Percentiles rank a stretch among this genome's conserved stretches.
Evolutionary conservation across 2,888 invertebrate genomes (phyloP).

Genomic region (Ennomos fuscantarius): DNA sequence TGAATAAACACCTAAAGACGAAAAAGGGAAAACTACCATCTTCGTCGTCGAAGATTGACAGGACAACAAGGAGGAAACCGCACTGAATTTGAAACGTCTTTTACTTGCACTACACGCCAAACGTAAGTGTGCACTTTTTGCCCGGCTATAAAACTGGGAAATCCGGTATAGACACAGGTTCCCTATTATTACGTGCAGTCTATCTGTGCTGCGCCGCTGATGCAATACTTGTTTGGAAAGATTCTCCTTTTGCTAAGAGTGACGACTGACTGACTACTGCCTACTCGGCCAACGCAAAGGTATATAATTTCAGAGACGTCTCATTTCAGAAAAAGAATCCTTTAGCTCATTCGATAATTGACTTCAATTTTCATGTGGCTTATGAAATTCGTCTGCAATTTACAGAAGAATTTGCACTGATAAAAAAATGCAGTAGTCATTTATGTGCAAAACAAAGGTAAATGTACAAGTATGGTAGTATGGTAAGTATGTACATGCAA

Average conservation of each 20-base stretch:
- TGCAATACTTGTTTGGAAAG: slow-evolving; percentile 29
- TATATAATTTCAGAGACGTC: background rate
- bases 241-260: slow-evolving; percentile 22
- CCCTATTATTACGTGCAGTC: slow-evolving; percentile 37
- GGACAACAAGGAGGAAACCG: slow-evolving; percentile 37
- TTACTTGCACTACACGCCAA: slow-evolving; percentile 27
- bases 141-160: slow-evolving; percentile 49
- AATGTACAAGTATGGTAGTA: no score
- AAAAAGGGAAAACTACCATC: slow-evolving; percentile 29
- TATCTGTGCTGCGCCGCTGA: slow-evolving; percentile 23
- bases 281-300: slow-evolving; percentile 7
- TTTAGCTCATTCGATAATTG: no score
- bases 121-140: slow-evolving; percentile 39
- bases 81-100: slow-evolving; percentile 31
- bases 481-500: no score
- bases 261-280: background rate
- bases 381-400: no score
- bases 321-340: no score
- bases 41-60: slow-evolving; percentile 32
- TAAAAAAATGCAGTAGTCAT: no score
- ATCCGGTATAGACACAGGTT: slow-evolving; percentile 47
- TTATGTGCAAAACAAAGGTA: no score
- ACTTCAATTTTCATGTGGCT: no score
- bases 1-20: slow-evolving; percentile 13
- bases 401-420: no score